phyloP scores from a whole-genome alignment of 2,888 invertebrate species.

The Colostygia pectinataria region DNA sequence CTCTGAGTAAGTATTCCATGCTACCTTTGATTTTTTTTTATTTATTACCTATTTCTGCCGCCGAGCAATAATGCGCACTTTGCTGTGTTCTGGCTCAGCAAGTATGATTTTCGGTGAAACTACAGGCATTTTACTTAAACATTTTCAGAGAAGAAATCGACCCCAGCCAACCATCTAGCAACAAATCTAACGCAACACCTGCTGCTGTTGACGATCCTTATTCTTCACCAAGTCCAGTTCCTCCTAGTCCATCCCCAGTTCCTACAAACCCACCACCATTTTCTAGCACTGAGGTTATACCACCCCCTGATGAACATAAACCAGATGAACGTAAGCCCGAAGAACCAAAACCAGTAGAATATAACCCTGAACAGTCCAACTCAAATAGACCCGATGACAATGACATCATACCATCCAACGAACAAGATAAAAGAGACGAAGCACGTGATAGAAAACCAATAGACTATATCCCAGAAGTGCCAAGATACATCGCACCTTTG shows the following conservation, averaged over 20 bases:
- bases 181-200: neutral
- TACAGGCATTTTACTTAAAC: too few species aligned
- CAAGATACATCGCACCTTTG: constrained; percentile 20
- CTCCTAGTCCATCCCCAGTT: neutral
- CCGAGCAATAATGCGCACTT: too few species aligned
- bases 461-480: constrained; percentile 23
- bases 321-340: constrained; percentile 24
- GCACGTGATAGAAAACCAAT: constrained; percentile 20
- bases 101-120: too few species aligned
- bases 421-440: constrained; percentile 1
- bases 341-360: constrained; percentile 26
- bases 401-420: constrained; percentile 4
- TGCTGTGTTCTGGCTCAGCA: too few species aligned
- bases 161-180: neutral
- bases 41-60: too few species aligned
- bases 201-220: neutral
- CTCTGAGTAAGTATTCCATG: constrained; percentile 58
- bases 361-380: constrained; percentile 21
- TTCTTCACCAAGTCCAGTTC: neutral
- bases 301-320: constrained; percentile 24
- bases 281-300: constrained; percentile 7
- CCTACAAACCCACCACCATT: constrained; percentile 1
- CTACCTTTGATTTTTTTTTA: too few species aligned
- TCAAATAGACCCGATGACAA: constrained; percentile 17
- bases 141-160: constrained; percentile 57